Percentiles rank a stretch among this genome's conserved stretches.
Evolutionary conservation across 2,888 invertebrate species (phyloP).

Genomic region (Elmis aenea): DNA sequence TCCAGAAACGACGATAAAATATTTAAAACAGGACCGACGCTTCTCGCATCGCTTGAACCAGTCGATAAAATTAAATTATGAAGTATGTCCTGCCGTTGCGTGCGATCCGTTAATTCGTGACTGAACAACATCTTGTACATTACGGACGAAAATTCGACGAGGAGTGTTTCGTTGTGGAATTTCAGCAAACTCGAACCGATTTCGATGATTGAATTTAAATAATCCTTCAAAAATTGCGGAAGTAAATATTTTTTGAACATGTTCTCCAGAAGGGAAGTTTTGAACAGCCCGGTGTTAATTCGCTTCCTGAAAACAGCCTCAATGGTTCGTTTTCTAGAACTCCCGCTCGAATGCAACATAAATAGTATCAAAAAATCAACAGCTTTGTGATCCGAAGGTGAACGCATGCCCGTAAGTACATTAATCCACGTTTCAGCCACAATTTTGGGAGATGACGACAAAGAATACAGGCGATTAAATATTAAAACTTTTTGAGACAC

Average conservation of each 20-base stretch:
- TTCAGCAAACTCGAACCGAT: slow-evolving; percentile 54
- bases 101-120: slow-evolving; percentile 30
- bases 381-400: slow-evolving; percentile 54
- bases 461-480: slow-evolving; percentile 54
- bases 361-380: slow-evolving; percentile 64
- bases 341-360: slow-evolving; percentile 58
- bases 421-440: slow-evolving; percentile 56
- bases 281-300: slow-evolving; percentile 57
- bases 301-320: slow-evolving; percentile 60
- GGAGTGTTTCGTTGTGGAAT: slow-evolving; percentile 47
- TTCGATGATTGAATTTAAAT: slow-evolving; percentile 53
- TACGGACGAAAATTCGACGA: slow-evolving; percentile 56
- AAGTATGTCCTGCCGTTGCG: slow-evolving; percentile 36
- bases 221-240: slow-evolving; percentile 48
- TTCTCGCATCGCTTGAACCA: slow-evolving; percentile 34
- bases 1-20: slow-evolving; percentile 30
- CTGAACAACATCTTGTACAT: slow-evolving; percentile 53
- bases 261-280: slow-evolving; percentile 53
- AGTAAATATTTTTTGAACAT: slow-evolving; percentile 53
- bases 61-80: slow-evolving; percentile 34
- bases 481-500: slow-evolving; percentile 56
- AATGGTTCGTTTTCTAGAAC: slow-evolving; percentile 56
- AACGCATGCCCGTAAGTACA: slow-evolving; percentile 51
- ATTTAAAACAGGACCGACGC: slow-evolving; percentile 30
- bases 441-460: slow-evolving; percentile 53